Evolutionary conservation across 2,888 invertebrate genomes (phyloP), one percentile per base, ranked within the genome.

Genomic region (Polia nebulosa): DNA sequence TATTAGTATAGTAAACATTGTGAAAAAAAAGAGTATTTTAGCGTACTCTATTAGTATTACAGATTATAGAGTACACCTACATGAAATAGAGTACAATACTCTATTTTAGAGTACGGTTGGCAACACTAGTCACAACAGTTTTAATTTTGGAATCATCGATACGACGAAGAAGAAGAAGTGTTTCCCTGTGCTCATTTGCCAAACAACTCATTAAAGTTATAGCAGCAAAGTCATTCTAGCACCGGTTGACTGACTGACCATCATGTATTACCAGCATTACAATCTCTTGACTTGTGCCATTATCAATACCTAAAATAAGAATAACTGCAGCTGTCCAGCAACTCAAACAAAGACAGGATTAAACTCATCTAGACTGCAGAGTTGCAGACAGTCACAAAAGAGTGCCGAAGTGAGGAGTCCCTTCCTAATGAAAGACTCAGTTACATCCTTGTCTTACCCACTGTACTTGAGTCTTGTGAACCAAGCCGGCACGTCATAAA

Each of bases 401-500:
- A 45, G 15, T 44, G 4, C 44, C 25, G 0, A 25, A 49, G 11
- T 20, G 25, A 29, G 15, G 11, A 27, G 11, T 63, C 3, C 22
- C 29, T 5, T n/a, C n/a, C n/a, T 44, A 64, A 60, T 65, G 25
- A 25, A 45, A 51, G 27, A 29, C 20, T 25, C 17, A 36, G 39
- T 51, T 34, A 57, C 34, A 22, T 44, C 32, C n/a, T n/a, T n/a
- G 20, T 41, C 22, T 51, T 22, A 66, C 47, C 20, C 56, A 57
- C 41, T 57, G 45, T 59, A 74, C 75, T 78, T 34, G 9, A 56
- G 51, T 11, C 44, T 27, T 64, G 36, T 80, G 63, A 61, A 53
- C 36, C 45, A 60, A 55, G 51, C 59, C 58, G 80, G 15, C 51
- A 61, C 57, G 61, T 62, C 63, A 64, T 73, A 71, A 76, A 68